Evolutionary conservation across 2,113 vertebrate species (phyloP), one percentile per base, ranked within the genome.

Genomic region (Labrus mixtus): DNA sequence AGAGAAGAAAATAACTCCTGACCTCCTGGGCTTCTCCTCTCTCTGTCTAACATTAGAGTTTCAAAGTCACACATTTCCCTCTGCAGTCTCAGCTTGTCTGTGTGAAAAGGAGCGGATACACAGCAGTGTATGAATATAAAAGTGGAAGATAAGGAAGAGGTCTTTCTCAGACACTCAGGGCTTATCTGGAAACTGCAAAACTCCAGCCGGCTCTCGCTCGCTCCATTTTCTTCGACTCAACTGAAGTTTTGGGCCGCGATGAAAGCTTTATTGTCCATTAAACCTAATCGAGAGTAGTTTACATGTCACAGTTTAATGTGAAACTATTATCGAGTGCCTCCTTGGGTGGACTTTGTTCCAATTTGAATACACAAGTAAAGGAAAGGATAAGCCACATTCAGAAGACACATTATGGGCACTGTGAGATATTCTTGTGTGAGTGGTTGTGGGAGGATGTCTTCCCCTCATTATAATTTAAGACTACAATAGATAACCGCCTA

Each of bases 11-110:
- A 65, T 56, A 62, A 68, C 69, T 65, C 39, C 37, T 78, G 75
- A 82, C 81, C 78, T 78, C 76, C 64, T 73, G 67, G 0, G 51
- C 71, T 73, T 54, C 73, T 57, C 67, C 41, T 51, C 39, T 65
- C 56, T 36, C 22, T 59, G 33, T 77, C 70, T 86, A 63, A 67
- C 58, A 60, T 70, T 58, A 67, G 59, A 8, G 4, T 86, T 60
- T 88, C 76, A 82, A 85, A 85, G 65, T 91, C 76, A 81, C 71
- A 73, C 83, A 74, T 75, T 86, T 81, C 76, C 72, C 66, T 73
- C 64, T 78, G 82, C 80, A 74, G 86, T 73, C 74, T 77, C 51
- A 57, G 76, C 77, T 79, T 51, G 79, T 81, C 80, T 76, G 65
- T 68, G 55, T 46, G 68, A 73, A 51, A 74, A 80, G 79, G 72